Conservation (phyloP, 2,797 vertebrate species). For the Manis javanica region DNA sequence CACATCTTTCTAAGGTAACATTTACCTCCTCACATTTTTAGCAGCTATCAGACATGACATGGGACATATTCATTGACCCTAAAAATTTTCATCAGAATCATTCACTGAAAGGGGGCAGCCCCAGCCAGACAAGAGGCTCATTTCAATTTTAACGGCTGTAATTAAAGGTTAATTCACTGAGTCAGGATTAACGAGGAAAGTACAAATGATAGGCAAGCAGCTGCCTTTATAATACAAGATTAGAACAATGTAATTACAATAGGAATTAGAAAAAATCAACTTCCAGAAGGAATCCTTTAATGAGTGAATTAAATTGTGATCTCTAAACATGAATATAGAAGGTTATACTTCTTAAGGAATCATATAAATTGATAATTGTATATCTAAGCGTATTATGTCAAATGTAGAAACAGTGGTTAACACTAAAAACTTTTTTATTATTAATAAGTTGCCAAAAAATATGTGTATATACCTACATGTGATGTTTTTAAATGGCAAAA, state of each 20-base stretch:
- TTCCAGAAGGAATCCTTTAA: constrained; percentile 87
- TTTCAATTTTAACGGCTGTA: constrained; percentile 96
- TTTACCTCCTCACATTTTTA: constrained; percentile 90
- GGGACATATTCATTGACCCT: constrained; percentile 93
- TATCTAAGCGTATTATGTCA: constrained; percentile 70
- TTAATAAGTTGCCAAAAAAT: constrained; percentile 11
- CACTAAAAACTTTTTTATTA: background rate
- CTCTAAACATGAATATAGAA: constrained; percentile 77
- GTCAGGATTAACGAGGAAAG: constrained; percentile 98
- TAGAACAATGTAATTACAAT: constrained; percentile 95
- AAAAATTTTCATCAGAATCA: constrained; percentile 90
- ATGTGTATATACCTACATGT: background rate
- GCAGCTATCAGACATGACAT: constrained; percentile 93
- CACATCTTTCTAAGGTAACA: constrained; percentile 89
- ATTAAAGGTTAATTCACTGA: constrained; percentile 99
- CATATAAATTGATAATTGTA: constrained; percentile 56
- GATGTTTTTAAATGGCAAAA: background rate
- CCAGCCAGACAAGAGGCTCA: constrained; percentile 90
- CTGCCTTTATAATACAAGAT: constrained; percentile 95
- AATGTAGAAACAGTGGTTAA: constrained; percentile 13
- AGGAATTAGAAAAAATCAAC: constrained; percentile 93
- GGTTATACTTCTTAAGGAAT: constrained; percentile 38
- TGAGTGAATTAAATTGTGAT: constrained; percentile 87
- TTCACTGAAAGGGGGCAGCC: constrained; percentile 86
- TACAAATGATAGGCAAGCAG: constrained; percentile 97